Evolutionary conservation across 2,113 vertebrate genomes (phyloP).

Genomic region (Thalassarche chlororhynchos): DNA sequence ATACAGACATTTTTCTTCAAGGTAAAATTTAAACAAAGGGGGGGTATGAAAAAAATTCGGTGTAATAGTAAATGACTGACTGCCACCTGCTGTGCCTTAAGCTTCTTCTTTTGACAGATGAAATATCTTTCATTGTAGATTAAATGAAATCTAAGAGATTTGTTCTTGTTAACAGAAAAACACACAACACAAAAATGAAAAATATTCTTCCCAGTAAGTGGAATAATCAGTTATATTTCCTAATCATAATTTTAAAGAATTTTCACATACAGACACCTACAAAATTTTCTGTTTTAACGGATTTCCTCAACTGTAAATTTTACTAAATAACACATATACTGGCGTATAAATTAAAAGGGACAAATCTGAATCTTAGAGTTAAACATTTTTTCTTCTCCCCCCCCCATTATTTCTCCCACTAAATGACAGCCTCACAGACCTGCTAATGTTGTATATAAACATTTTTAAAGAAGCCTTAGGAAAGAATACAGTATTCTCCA

Average conservation of each 20-base stretch:
- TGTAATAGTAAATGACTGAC: not conserved
- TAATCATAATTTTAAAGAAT: not conserved
- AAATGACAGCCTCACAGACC: not conserved
- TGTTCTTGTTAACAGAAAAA: not conserved
- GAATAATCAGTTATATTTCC: not conserved
- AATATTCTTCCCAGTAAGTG: not conserved
- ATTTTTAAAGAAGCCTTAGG: not conserved
- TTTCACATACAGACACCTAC: not conserved
- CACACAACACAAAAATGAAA: not conserved
- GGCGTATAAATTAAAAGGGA: not conserved
- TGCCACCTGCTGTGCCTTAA: slow-evolving; percentile 32
- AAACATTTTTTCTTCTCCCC: not conserved
- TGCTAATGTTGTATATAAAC: not conserved
- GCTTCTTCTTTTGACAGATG: not conserved
- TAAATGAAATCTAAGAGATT: not conserved
- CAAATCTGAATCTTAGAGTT: not conserved
- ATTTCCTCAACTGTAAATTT: not conserved
- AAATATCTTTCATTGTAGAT: not conserved
- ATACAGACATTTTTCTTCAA: not conserved
- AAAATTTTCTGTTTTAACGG: not conserved
- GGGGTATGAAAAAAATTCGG: not conserved
- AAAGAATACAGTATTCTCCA: not conserved
- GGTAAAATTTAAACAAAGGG: not conserved
- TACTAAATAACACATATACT: not conserved
- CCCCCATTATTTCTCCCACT: not conserved